phyloP scores from a whole-genome alignment of 2,113 vertebrate genomes.

The Cebus imitator region DNA sequence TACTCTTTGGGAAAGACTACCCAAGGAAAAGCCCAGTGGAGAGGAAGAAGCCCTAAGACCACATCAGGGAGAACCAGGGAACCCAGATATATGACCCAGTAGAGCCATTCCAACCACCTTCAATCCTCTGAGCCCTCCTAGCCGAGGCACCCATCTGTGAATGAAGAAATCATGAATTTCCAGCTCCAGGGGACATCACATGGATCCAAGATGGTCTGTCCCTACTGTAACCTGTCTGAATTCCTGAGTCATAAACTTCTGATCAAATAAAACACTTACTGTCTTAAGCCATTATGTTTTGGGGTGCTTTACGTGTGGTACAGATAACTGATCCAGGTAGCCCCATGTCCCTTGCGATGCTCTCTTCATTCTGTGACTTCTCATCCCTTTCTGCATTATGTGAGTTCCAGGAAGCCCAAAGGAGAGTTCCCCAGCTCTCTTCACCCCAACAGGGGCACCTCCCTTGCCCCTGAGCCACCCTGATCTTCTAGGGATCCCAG shows the following conservation, averaged over 20 bases:
- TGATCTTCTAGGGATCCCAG: neutral
- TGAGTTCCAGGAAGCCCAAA: neutral
- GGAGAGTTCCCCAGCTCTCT: neutral
- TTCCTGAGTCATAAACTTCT: neutral
- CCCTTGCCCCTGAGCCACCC: neutral
- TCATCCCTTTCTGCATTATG: neutral
- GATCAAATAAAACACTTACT: neutral
- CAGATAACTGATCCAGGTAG: neutral
- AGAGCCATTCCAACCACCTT: neutral
- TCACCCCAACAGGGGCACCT: neutral
- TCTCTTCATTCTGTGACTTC: neutral
- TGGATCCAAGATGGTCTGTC: neutral
- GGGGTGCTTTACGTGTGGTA: neutral
- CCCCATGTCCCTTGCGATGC: rapidly evolving
- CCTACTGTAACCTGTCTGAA: neutral
- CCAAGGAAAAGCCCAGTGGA: neutral
- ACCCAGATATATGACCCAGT: neutral
- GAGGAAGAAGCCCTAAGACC: neutral
- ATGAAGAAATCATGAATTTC: neutral
- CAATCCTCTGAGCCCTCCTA: neutral
- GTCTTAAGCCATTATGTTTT: neutral
- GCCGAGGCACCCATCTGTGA: neutral
- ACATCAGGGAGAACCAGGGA: neutral
- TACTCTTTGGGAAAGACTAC: neutral
- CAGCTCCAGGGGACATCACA: neutral